Conservation (phyloP, 2,888 invertebrate species). For the Capitulum mitella region DNA sequence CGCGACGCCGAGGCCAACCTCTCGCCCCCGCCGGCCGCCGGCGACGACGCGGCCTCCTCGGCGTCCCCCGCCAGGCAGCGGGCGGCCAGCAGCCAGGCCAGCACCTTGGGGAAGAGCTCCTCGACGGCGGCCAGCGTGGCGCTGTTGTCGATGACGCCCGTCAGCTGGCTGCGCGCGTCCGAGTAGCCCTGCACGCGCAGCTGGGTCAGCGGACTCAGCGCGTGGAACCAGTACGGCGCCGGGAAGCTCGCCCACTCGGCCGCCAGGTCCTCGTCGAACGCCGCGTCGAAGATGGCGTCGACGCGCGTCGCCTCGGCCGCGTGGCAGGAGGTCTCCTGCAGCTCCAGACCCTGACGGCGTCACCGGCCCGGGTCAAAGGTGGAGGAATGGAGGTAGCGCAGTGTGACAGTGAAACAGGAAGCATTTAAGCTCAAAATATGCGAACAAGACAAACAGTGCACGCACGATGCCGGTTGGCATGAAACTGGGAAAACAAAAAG, state of each 20-base stretch:
- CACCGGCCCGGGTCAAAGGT: not conserved
- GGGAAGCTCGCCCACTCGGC: constrained; percentile 34
- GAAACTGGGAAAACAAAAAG: no score
- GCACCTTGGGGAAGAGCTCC: constrained; percentile 42
- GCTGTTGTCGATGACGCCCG: constrained; percentile 45
- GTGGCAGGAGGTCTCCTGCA: constrained; percentile 48
- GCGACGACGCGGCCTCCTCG: not conserved
- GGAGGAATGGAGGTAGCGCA: no score
- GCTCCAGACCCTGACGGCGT: constrained; percentile 41
- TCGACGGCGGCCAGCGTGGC: constrained; percentile 41
- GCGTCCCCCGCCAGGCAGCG: constrained; percentile 32
- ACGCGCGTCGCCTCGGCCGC: constrained; percentile 46
- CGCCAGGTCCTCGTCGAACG: constrained; percentile 42
- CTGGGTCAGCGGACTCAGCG: constrained; percentile 42
- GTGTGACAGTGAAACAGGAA: no score
- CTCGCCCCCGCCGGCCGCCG: not conserved
- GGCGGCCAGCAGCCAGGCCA: constrained; percentile 44
- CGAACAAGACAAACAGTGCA: no score
- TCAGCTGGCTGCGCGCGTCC: constrained; percentile 45
- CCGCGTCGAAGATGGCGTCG: constrained; percentile 45
- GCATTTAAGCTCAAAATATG: no score
- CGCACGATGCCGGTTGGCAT: no score
- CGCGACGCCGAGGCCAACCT: not conserved
- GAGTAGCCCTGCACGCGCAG: constrained; percentile 40
- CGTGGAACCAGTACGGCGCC: constrained; percentile 35